Percentiles rank a stretch among this genome's conserved stretches.
phyloP scores from a whole-genome alignment of 30 jellyfish, hydroid and myxozoan species.

The Pelagia noctiluca region DNA sequence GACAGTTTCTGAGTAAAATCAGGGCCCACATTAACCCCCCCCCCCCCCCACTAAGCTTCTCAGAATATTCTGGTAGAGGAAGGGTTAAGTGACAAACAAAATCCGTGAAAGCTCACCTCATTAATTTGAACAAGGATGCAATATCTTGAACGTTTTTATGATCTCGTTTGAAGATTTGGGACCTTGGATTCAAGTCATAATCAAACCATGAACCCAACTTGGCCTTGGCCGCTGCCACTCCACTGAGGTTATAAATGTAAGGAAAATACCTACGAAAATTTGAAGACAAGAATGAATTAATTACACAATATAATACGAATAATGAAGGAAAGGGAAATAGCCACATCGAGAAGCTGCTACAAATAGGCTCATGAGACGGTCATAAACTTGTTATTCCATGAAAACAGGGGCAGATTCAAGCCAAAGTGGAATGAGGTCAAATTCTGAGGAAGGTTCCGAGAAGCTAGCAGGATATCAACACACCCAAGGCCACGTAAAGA shows the following conservation, averaged over 20 bases:
- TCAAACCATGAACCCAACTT: slow-evolving; percentile 90
- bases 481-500: too few species aligned
- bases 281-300: not conserved
- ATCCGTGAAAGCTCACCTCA: slow-evolving; percentile 80
- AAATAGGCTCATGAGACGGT: too few species aligned
- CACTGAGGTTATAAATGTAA: slow-evolving; percentile 85
- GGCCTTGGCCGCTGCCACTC: slow-evolving; percentile 74
- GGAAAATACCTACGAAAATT: slow-evolving; percentile 73
- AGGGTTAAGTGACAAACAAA: too few species aligned
- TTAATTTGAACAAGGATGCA: slow-evolving; percentile 70
- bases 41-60: not conserved
- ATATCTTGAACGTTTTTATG: slow-evolving; percentile 84
- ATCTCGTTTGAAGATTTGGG: slow-evolving; percentile 92
- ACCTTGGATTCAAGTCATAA: slow-evolving; percentile 84
- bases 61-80: not conserved
- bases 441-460: too few species aligned
- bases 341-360: too few species aligned
- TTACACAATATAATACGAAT: not conserved
- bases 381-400: too few species aligned
- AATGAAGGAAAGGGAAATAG: too few species aligned
- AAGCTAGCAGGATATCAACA: too few species aligned
- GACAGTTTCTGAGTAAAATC: too few species aligned
- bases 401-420: too few species aligned
- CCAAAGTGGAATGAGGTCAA: too few species aligned
- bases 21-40: too few species aligned